Evolutionary conservation across 1,140 invertebrate genomes (phyloP).

Genomic region (Hypsibius dujardini): DNA sequence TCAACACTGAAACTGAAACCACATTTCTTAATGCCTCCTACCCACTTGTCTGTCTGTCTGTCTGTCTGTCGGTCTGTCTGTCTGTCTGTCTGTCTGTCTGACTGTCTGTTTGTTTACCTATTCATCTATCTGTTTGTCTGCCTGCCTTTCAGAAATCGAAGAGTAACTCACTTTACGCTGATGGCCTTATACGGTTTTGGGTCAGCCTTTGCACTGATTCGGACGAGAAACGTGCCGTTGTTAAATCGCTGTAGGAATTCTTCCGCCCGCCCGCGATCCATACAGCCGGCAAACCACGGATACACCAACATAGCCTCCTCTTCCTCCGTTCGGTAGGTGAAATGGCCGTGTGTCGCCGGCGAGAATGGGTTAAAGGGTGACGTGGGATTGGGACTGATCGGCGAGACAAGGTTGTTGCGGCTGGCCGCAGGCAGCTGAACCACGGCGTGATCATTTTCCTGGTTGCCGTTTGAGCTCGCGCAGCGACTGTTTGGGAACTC

Average conservation of each 20-base stretch:
- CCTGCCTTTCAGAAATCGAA: not conserved
- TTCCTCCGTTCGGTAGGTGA: not conserved
- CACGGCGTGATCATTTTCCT: not conserved
- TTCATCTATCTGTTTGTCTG: not conserved
- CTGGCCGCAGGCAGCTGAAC: not conserved
- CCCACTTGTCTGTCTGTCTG: too few species aligned
- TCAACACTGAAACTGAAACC: too few species aligned
- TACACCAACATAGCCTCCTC: not conserved
- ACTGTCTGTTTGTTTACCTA: constrained; percentile 23
- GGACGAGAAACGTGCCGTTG: constrained; percentile 69
- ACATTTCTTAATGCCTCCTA: too few species aligned
- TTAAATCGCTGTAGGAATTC: constrained; percentile 52
- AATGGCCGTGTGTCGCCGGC: not conserved
- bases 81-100: too few species aligned
- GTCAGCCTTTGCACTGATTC: constrained; percentile 52
- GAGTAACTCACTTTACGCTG: constrained; percentile 65
- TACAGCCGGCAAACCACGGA: constrained; percentile 48
- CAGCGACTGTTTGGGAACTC: not conserved
- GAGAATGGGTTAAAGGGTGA: not conserved
- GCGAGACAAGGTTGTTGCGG: not conserved
- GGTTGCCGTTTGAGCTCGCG: not conserved
- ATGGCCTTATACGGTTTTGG: constrained; percentile 48
- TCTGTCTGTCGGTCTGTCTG: too few species aligned
- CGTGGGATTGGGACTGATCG: not conserved
- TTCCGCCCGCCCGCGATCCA: constrained; percentile 64